A percentile compares a stretch with the other conserved stretches of the same genome.
These are phyloP conservation scores for Penelope pileata DNA, from an alignment of 2,113 vertebrate species.

Conservation along the genomic window DNA sequence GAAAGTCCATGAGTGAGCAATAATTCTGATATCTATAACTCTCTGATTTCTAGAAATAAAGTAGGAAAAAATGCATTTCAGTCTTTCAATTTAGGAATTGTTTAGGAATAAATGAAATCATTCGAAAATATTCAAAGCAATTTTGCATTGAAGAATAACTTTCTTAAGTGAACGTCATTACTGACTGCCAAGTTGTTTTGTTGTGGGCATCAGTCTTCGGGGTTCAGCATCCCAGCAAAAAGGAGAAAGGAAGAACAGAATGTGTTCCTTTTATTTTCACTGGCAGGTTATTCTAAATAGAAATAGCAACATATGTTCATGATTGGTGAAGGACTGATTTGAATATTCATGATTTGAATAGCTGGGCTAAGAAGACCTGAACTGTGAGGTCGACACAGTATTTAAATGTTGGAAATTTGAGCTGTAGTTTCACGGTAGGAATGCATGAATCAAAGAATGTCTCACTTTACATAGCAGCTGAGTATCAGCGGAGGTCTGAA, in stretches of 20 bases:
- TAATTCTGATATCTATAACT: not conserved
- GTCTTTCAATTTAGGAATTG: not conserved
- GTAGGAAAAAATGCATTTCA: not conserved
- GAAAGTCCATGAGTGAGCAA: not conserved
- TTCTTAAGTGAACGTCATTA: not conserved
- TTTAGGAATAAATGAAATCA: not conserved
- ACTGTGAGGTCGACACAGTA: not conserved
- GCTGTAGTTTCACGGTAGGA: constrained; percentile 50
- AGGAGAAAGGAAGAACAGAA: not conserved
- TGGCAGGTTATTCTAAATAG: not conserved
- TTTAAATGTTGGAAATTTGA: not conserved
- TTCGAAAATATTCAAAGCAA: not conserved
- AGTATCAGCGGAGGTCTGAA: not conserved
- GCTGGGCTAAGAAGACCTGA: not conserved
- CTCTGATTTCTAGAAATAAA: not conserved
- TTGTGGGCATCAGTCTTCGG: not conserved
- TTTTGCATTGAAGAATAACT: not conserved
- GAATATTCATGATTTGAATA: constrained; percentile 30
- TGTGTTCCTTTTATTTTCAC: not conserved
- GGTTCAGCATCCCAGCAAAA: not conserved
- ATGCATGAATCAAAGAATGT: constrained; percentile 28
- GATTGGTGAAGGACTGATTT: not conserved
- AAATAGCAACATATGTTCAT: not conserved
- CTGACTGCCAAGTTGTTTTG: constrained; percentile 4
- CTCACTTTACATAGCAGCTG: not conserved